phyloP scores from a whole-genome alignment of 1,140 invertebrate species.

The Chymomyza costata region DNA sequence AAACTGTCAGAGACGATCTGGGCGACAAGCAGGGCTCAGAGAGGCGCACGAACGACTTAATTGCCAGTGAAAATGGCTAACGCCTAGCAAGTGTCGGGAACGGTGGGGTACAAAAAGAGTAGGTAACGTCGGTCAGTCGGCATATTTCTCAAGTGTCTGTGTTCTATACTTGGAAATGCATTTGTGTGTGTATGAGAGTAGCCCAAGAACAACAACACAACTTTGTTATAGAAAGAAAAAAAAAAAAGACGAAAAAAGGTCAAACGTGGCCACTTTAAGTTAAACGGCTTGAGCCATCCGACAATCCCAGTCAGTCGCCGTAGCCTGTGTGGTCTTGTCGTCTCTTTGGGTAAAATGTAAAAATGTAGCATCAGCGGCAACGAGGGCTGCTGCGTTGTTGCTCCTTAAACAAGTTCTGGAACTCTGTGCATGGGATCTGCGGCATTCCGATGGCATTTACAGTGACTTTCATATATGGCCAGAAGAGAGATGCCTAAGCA shows the following conservation, averaged over 20 bases:
- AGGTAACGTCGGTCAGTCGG: constrained; percentile 25
- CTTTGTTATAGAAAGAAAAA: too few relatives aligned
- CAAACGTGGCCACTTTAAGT: constrained; percentile 37
- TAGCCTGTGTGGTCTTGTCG: constrained; percentile 34
- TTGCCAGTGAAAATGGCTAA: constrained; percentile 17
- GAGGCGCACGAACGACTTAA: constrained; percentile 43
- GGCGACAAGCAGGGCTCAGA: too few relatives aligned
- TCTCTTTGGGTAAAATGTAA: constrained; percentile 31
- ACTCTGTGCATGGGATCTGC: constrained; percentile 14
- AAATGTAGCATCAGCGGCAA: constrained; percentile 29
- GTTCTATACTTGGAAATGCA: constrained; percentile 20
- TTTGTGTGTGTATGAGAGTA: constrained; percentile 25
- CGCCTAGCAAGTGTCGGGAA: constrained; percentile 31
- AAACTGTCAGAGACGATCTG: constrained; percentile 8
- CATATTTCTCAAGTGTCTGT: constrained; percentile 40
- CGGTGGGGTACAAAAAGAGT: not conserved
- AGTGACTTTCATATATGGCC: constrained; percentile 41
- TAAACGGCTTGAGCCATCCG: constrained; percentile 12
- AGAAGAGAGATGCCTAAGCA: constrained; percentile 27
- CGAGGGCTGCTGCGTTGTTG: constrained; percentile 1
- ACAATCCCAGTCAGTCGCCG: constrained; percentile 13
- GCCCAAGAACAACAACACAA: too few relatives aligned
- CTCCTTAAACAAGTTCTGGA: constrained; percentile 40
- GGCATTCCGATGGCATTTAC: constrained; percentile 31
- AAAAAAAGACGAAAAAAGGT: constrained; percentile 28